Evolutionary conservation across 2,797 vertebrate genomes (phyloP), one percentile per base, ranked within the genome.

Genomic region (Characodon lateralis): DNA sequence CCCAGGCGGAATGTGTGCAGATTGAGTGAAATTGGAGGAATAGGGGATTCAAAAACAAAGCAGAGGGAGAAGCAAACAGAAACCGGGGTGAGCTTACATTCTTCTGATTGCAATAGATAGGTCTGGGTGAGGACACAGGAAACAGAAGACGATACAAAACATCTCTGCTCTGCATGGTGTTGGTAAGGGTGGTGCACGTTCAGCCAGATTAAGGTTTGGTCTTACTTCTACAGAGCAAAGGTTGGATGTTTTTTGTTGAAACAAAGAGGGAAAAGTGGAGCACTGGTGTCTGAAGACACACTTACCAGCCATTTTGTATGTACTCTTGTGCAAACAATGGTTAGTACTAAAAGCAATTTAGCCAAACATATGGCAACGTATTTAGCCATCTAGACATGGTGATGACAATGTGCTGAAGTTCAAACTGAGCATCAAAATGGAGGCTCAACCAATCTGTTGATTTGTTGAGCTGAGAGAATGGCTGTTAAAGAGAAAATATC

Each of bases 181-280:
- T 65, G 75, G 39, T 53, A 68, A 35, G 28, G 74, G 22, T 28
- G 68, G 51, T 43, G 76, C 51, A 22, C 63, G 51, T 84, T 83
- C 82, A 82, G 79, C 88, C 78, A 89, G 84, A 90, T 92, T 90
- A 91, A 91, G 85, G 90, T 88, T 85, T 85, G 73, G 73, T 82
- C 82, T 90, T 87, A 88, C 86, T 88, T 85, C 86, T 83, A 83
- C 89, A 89, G 89, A 91, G 87, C 74, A 83, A 66, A 76, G 12
- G 4, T 73, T 84, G 82, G 85, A 86, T 86, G 85, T 72, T 1
- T 79, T 83, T 71, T 77, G 65, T 77, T 5, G 92, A 93, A 93
- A 87, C 88, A 69, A 83, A 91, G 89, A 89, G 85, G 87, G 87
- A 93, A 78, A 51, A 69, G 89, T 83, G 86, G 83, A 91, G 86